Evolutionary conservation across 2,888 invertebrate genomes (phyloP).

Genomic region (Iselma pallidipennis): DNA sequence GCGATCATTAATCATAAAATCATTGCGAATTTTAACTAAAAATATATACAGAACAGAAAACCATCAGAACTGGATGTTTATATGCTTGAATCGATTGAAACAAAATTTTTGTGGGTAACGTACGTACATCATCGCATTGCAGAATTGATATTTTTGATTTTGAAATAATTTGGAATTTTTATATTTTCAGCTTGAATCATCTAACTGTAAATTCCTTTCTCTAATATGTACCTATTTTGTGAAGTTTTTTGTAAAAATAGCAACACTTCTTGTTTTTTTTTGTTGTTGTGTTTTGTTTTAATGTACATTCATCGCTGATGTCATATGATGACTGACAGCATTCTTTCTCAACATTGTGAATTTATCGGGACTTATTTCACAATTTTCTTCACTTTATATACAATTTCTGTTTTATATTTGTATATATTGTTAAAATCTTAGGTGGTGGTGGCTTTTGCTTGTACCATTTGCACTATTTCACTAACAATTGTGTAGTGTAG

Average conservation of each 20-base stretch:
- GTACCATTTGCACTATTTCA: constrained; percentile 31
- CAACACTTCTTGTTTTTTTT: constrained; percentile 45
- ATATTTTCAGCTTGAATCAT: constrained; percentile 46
- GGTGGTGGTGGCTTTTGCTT: constrained; percentile 36
- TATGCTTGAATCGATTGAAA: constrained; percentile 19
- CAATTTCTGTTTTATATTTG: constrained; percentile 12
- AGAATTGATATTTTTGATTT: background rate
- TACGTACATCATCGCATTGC: background rate
- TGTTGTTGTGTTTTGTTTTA: constrained; percentile 4
- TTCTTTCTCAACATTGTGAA: constrained; percentile 32
- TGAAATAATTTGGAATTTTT: constrained; percentile 20
- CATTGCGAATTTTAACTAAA: constrained; percentile 30
- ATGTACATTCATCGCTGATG: constrained; percentile 29
- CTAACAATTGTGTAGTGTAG: constrained; percentile 28
- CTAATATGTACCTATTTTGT: constrained; percentile 41
- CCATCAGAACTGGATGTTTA: constrained; percentile 42
- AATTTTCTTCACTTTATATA: constrained; percentile 15
- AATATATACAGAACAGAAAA: constrained; percentile 30
- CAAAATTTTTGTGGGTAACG: background rate
- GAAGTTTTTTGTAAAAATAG: constrained; percentile 47
- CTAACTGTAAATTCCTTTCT: constrained; percentile 50
- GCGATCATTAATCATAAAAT: constrained; percentile 7
- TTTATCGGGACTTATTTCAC: constrained; percentile 36
- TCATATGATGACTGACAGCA: constrained; percentile 42
- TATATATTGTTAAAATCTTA: constrained; percentile 22